These are phyloP conservation scores for Vireo altiloquus DNA, from an alignment of 2,113 vertebrate species.

Conservation along the genomic window DNA sequence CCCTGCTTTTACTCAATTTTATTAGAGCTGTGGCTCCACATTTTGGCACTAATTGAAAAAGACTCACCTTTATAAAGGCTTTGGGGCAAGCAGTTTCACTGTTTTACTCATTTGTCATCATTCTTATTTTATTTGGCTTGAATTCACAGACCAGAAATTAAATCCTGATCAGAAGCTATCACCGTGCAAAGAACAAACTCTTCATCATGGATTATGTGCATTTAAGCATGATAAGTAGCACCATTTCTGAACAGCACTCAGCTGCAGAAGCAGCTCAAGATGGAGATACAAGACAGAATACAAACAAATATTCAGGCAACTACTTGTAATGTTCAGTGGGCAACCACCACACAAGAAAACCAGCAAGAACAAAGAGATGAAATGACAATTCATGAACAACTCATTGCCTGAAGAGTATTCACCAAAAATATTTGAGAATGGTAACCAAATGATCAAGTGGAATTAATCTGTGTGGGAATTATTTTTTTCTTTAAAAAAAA, in stretches of 20 bases:
- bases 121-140: conserved; percentile 25
- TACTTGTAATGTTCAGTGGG: neutral
- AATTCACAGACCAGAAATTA: conserved; percentile 41
- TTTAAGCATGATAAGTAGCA: neutral
- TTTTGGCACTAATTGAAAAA: conserved; percentile 59
- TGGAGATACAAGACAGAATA: neutral
- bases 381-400: neutral
- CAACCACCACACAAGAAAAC: neutral
- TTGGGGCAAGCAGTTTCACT: conserved; percentile 2
- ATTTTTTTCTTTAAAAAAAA: neutral
- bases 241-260: neutral
- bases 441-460: neutral
- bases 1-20: conserved; percentile 25
- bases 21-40: neutral
- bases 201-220: neutral
- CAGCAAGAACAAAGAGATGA: neutral
- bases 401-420: neutral
- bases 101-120: conserved; percentile 2
- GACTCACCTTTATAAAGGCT: conserved; percentile 8
- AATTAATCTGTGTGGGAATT: neutral
- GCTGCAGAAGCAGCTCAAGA: neutral
- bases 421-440: neutral
- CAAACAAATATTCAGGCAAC: neutral
- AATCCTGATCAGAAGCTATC: conserved; percentile 36
- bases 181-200: conserved; percentile 6